Conservation (phyloP, 92 coral and sea anemone genomes). For the Nematostella vectensis region DNA sequence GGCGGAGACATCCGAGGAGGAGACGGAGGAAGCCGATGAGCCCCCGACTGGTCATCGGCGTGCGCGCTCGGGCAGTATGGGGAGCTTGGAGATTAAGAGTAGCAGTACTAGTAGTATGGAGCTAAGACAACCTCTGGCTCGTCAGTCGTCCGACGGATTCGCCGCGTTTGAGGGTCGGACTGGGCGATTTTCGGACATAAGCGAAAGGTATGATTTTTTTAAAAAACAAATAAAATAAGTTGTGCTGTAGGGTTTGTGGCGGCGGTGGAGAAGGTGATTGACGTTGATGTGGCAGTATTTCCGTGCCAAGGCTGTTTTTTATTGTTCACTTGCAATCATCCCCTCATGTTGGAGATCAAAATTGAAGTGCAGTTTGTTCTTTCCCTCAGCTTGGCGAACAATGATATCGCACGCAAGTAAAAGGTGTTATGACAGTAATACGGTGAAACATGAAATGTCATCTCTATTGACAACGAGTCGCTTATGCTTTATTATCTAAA, state of each 20-base stretch:
- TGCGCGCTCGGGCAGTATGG: conserved; percentile 76
- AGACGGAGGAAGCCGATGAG: conserved; percentile 23
- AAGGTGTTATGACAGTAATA: no score
- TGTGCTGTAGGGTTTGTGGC: not conserved
- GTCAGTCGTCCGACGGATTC: conserved; percentile 65
- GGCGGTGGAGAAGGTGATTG: no score
- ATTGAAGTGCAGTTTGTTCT: no score
- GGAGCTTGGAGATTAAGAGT: conserved; percentile 53
- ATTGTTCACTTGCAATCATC: no score
- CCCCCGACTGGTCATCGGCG: conserved; percentile 20
- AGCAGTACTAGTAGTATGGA: conserved; percentile 50
- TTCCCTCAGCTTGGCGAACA: no score
- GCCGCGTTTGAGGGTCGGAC: conserved; percentile 35
- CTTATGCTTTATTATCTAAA: no score
- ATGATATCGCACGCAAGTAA: no score
- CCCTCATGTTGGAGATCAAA: no score
- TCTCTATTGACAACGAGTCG: no score
- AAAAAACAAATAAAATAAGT: not conserved
- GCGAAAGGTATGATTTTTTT: not conserved
- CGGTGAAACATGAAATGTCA: no score
- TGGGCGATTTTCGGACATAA: not conserved
- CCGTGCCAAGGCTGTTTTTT: no score
- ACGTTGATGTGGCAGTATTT: no score
- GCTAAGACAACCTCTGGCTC: conserved; percentile 28
- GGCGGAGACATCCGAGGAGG: conserved; percentile 54